Conservation (phyloP, 2,797 vertebrate species). For the Chrosomus eos region DNA sequence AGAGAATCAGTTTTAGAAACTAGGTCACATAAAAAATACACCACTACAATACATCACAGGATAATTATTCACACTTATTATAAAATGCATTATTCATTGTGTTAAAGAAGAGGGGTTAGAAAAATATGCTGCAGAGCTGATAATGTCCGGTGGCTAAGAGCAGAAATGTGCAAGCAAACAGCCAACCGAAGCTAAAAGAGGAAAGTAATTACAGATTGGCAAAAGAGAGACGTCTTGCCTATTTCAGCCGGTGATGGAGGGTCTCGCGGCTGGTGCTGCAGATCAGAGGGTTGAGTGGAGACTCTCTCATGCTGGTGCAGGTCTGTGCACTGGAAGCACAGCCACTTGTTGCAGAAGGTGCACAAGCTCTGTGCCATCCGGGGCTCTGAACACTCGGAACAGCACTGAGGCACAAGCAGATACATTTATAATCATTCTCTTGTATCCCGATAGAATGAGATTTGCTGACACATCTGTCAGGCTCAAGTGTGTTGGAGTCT, state of each 20-base stretch:
- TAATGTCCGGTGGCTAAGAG: constrained; percentile 37
- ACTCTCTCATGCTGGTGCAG: constrained; percentile 78
- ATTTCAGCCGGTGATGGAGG: constrained; percentile 67
- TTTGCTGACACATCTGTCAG: constrained; percentile 3
- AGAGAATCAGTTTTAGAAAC: constrained; percentile 55
- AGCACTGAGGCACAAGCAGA: constrained; percentile 69
- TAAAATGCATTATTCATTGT: constrained; percentile 72
- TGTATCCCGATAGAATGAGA: not conserved
- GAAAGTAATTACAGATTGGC: constrained; percentile 26
- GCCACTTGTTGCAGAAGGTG: constrained; percentile 84
- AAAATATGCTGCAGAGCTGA: constrained; percentile 25
- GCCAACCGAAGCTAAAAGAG: constrained; percentile 23
- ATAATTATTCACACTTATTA: constrained; percentile 65
- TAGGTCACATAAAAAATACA: constrained; percentile 75
- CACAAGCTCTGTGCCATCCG: constrained; percentile 81
- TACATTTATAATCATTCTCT: not conserved
- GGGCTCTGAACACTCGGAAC: constrained; percentile 79
- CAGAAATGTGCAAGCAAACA: constrained; percentile 22
- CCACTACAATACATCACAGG: constrained; percentile 67
- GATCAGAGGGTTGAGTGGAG: constrained; percentile 66
- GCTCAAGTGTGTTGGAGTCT: not conserved
- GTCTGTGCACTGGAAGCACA: constrained; percentile 84
- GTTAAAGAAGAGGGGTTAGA: constrained; percentile 18
- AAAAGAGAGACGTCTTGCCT: constrained; percentile 46
- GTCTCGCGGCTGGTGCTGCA: constrained; percentile 71